phyloP scores from a whole-genome alignment of 2,797 vertebrate species.

The Sebastes matsubarae region DNA sequence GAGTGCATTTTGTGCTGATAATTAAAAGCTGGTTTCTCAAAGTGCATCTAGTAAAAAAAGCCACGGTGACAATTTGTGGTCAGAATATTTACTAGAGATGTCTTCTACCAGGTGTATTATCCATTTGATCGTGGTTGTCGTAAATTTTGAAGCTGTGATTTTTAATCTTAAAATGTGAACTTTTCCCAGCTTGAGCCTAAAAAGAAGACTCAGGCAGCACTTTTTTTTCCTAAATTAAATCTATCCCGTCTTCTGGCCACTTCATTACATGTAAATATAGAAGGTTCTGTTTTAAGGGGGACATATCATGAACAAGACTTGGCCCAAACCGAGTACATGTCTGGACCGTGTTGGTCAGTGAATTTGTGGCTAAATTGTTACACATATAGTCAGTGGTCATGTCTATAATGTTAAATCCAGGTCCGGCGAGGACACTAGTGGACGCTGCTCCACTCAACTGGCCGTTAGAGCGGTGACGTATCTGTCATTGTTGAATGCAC shows the following conservation, averaged over 20 bases:
- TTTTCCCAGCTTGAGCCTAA: background rate
- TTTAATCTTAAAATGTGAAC: background rate
- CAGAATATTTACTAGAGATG: background rate
- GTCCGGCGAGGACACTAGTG: too few species aligned
- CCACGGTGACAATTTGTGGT: background rate
- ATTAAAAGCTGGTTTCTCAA: background rate
- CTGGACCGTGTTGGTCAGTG: too few species aligned
- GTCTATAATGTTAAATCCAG: too few species aligned
- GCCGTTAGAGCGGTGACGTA: too few species aligned
- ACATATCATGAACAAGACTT: background rate
- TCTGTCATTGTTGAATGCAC: background rate
- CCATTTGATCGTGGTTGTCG: background rate
- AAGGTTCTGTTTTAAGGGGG: background rate
- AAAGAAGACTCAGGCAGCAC: background rate
- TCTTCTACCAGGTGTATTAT: background rate
- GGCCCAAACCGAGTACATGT: too few species aligned
- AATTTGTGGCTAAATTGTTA: too few species aligned
- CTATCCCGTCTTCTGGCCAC: conserved; percentile 8
- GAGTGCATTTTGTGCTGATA: background rate
- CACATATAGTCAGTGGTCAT: too few species aligned
- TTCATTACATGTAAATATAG: background rate
- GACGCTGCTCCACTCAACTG: too few species aligned
- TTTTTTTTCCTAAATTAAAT: background rate
- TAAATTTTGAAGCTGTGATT: background rate
- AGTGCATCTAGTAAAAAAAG: background rate